Conservation (phyloP, 35 echinoderm and acorn worm genomes). For the Nesometra sesokonis region DNA sequence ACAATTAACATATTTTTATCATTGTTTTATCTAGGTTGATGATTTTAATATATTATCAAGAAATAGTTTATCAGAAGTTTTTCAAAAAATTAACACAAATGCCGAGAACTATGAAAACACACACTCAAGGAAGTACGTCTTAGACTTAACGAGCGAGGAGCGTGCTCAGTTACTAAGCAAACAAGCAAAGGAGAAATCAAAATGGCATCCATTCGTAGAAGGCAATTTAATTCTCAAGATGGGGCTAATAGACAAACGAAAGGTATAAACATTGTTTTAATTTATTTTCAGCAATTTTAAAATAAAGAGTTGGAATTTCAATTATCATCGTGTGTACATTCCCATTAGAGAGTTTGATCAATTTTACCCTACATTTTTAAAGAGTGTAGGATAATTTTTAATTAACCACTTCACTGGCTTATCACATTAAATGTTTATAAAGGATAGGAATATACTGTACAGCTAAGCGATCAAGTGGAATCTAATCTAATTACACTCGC, state of each 20-base stretch:
- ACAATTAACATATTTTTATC: background rate
- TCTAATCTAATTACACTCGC: too few relatives aligned
- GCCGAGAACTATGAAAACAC: conserved; percentile 30
- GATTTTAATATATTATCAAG: conserved; percentile 67
- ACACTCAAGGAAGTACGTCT: conserved; percentile 43
- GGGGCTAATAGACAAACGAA: conserved; percentile 83
- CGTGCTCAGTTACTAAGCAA: conserved; percentile 43
- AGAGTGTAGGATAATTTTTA: too few relatives aligned
- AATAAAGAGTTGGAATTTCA: too few relatives aligned
- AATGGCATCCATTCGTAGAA: conserved; percentile 94
- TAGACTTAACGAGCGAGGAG: conserved; percentile 43
- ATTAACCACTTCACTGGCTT: too few relatives aligned
- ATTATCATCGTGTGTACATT: too few relatives aligned
- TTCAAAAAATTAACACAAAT: conserved; percentile 42
- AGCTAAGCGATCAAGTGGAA: too few relatives aligned
- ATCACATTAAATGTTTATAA: too few relatives aligned
- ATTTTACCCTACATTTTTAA: too few relatives aligned
- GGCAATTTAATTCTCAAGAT: conserved; percentile 88
- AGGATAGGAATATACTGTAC: too few relatives aligned
- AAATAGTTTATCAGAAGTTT: conserved; percentile 45
- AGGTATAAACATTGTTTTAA: conserved; percentile 47
- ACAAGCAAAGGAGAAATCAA: conserved; percentile 51
- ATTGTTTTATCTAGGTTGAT: conserved; percentile 46
- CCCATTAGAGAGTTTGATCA: too few relatives aligned
- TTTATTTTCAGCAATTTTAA: too few relatives aligned